Conservation (phyloP, 2,797 vertebrate species). For the Botia kubotai region DNA sequence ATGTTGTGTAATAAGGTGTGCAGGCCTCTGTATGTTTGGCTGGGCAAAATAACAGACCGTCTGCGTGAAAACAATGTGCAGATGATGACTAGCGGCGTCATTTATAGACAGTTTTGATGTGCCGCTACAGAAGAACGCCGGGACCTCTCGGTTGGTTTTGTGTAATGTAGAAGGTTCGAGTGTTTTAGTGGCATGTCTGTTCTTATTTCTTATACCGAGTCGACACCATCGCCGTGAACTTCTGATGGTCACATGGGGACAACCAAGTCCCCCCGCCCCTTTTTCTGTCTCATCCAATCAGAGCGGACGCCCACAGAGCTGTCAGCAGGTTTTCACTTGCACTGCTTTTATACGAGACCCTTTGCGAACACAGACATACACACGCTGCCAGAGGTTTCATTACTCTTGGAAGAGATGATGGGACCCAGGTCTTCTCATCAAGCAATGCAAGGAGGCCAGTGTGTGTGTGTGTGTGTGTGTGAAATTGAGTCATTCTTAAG, state of each 20-base stretch:
- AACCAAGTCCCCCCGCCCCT: constrained; percentile 60
- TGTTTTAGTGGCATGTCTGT: constrained; percentile 34
- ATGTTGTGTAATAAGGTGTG: constrained; percentile 25
- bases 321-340: constrained; percentile 71
- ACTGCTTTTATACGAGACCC: constrained; percentile 66
- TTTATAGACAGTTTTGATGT: constrained; percentile 11
- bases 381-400: constrained; percentile 48
- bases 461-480: neutral
- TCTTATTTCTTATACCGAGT: constrained; percentile 4
- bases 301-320: constrained; percentile 71
- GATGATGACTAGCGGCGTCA: constrained; percentile 14
- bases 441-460: constrained; percentile 8
- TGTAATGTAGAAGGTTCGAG: constrained; percentile 30
- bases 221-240: constrained; percentile 40
- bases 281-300: constrained; percentile 70
- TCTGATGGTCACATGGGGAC: constrained; percentile 27
- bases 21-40: constrained; percentile 13
- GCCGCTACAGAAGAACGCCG: constrained; percentile 18
- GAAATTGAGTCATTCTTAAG: neutral
- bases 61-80: constrained; percentile 17
- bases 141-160: constrained; percentile 22
- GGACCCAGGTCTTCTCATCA: constrained; percentile 34
- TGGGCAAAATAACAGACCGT: constrained; percentile 17
- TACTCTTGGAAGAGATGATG: constrained; percentile 43
- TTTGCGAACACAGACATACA: constrained; percentile 62